Evolutionary conservation across 2,113 vertebrate genomes (phyloP).

Genomic region (Tapirus terrestris): DNA sequence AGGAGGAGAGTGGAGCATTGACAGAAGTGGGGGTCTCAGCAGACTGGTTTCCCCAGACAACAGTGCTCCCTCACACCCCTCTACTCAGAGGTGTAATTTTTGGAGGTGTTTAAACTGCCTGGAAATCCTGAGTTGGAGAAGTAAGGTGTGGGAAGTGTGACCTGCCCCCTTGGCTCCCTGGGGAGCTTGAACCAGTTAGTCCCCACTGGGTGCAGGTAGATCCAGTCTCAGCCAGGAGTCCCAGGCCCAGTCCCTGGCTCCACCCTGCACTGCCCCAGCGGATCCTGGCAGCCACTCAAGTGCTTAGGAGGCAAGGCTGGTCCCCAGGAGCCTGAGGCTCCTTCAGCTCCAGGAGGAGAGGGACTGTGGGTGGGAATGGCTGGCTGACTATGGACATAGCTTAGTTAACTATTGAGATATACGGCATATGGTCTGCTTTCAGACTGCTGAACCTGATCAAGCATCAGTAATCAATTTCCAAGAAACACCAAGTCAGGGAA

Average conservation of each 20-base stretch:
- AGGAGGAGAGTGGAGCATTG: neutral
- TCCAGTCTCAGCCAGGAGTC: neutral
- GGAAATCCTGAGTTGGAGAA: neutral
- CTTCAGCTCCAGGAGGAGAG: neutral
- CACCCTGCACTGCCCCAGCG: neutral
- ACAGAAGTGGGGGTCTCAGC: neutral
- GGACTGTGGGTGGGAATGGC: neutral
- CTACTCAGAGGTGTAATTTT: neutral
- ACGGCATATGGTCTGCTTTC: neutral
- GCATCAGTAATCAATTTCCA: neutral
- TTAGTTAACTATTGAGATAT: neutral
- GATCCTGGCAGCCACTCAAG: neutral
- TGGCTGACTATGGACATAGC: neutral
- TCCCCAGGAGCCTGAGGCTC: neutral
- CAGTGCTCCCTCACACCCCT: neutral
- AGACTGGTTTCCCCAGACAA: neutral
- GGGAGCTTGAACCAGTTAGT: neutral
- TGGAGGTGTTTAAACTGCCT: neutral
- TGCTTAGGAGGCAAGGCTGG: accelerated
- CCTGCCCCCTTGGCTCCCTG: neutral
- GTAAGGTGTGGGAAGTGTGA: too few species aligned
- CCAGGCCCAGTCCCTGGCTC: neutral
- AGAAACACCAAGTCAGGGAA: neutral
- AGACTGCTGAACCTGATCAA: neutral
- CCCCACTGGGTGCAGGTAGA: neutral